Base-by-base conservation (phyloP, 2,797 vertebrate genomes). In the Etheostoma perlongum region DNA sequence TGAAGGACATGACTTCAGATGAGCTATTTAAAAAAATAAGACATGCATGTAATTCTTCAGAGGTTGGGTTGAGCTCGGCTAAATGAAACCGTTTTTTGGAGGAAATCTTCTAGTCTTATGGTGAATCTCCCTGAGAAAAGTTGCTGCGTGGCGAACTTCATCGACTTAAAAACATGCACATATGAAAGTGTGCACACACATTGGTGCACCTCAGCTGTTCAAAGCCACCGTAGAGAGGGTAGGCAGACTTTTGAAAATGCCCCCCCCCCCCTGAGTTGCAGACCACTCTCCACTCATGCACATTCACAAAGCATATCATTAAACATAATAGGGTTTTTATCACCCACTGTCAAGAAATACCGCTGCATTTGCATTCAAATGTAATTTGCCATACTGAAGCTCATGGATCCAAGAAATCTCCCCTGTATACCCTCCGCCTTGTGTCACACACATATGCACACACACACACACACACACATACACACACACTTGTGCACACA, bases 251-350 rank as follows among this genome's bases (percentile, higher is more conserved):
- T 84, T 87, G 79, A 90, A 86, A 89, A 89, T 86, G 83, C 72
- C 88, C 86, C 81, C n/a, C n/a, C n/a, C n/a, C 85, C 86, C 30
- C 30, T 57, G 85, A 92, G 89, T 92, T 93, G 93, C 92, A 88
- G 90, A 85, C 92, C 89, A 91, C 81, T 93, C 91, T 93, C 91
- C 91, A 81, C 92, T 94, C 92, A 90, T 94, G 93, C 93, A 94
- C 93, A 94, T 93, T 96, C 94, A 94, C 94, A 95, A 94, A 95
- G 94, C 94, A 95, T 94, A 95, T 95, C 93, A 95, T 96, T 95
- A 95, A 95, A 95, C 94, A 94, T 94, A 95, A 95, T 94, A 94
- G 94, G 95, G 92, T 92, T 96, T 95, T 96, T 95, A 96, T 95
- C 95, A 94, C 92, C 65, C 76, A 92, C 94, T 94, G 94, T 95